Evolutionary conservation across 2,113 vertebrate genomes (phyloP).

Genomic region (Salvelinus sp.): DNA sequence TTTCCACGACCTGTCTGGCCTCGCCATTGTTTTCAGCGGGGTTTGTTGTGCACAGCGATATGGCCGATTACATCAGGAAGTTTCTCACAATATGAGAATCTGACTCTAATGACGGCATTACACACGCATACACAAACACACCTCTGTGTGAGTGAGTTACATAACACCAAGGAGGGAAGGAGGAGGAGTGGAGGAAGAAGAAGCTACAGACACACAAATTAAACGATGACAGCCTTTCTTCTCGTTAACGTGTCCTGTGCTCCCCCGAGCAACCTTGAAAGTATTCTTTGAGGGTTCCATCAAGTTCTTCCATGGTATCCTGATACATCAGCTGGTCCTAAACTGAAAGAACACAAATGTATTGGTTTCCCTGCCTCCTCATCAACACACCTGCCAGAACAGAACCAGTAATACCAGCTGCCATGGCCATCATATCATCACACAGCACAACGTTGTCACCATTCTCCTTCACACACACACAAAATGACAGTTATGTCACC

Average conservation of each 20-base stretch:
- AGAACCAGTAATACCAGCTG: background rate
- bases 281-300: slow-evolving; percentile 19
- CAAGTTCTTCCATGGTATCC: slow-evolving; percentile 2
- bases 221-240: slow-evolving; percentile 34
- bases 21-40: slow-evolving; percentile 52
- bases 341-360: slow-evolving; percentile 23
- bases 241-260: slow-evolving; percentile 1
- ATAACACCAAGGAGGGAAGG: slow-evolving; percentile 23
- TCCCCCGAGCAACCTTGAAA: slow-evolving; percentile 16
- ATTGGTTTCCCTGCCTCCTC: slow-evolving; percentile 13
- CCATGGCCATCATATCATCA: background rate
- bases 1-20: slow-evolving; percentile 50
- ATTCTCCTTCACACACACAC: background rate
- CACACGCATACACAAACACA: background rate
- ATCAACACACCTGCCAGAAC: background rate
- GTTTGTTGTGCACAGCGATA: slow-evolving; percentile 32
- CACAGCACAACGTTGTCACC: background rate
- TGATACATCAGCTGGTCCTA: slow-evolving; percentile 7
- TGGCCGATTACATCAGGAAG: slow-evolving; percentile 46
- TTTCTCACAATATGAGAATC: slow-evolving; percentile 42
- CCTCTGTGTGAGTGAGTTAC: slow-evolving; percentile 17
- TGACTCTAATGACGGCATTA: slow-evolving; percentile 15
- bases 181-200: background rate
- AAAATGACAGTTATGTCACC: slow-evolving; percentile 1
- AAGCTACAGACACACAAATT: slow-evolving; percentile 11